phyloP scores from a whole-genome alignment of 2,113 vertebrate genomes.

The Cephalopholis sonnerati region DNA sequence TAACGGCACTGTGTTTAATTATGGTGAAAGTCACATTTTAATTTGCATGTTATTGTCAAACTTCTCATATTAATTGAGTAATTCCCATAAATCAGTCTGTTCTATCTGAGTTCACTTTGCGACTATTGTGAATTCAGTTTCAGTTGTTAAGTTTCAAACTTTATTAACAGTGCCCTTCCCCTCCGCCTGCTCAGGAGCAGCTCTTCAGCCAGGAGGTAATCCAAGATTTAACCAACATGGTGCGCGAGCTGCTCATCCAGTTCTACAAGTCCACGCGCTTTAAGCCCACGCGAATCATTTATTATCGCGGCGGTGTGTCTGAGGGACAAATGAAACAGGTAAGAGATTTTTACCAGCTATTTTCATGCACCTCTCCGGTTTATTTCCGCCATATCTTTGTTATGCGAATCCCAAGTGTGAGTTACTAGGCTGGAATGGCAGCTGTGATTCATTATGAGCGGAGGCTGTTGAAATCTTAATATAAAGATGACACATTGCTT shows the following conservation, averaged over 20 bases:
- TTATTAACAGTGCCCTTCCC: not conserved
- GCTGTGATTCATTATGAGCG: not conserved
- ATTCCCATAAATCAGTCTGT: not conserved
- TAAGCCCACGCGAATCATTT: slow-evolving; percentile 98
- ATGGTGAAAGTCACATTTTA: not conserved
- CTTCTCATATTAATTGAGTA: not conserved
- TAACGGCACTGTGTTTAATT: not conserved
- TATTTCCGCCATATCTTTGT: not conserved
- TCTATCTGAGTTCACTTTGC: not conserved
- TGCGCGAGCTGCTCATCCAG: slow-evolving; percentile 96
- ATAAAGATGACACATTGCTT: not conserved
- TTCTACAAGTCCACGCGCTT: slow-evolving; percentile 99
- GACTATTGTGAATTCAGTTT: no score
- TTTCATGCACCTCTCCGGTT: not conserved
- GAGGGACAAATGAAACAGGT: slow-evolving; percentile 99
- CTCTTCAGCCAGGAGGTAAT: slow-evolving; percentile 98
- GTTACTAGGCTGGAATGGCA: not conserved
- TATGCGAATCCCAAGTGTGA: not conserved
- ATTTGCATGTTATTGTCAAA: no score
- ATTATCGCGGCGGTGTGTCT: slow-evolving; percentile 96
- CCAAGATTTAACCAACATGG: slow-evolving; percentile 98
- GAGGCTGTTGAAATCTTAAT: not conserved
- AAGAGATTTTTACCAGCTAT: not conserved
- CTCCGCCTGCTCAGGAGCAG: slow-evolving; percentile 84
- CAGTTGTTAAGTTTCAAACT: no score